These are phyloP conservation scores for Neodon shergylaensis DNA, from an alignment of 2,113 vertebrate genomes.

Conservation along the genomic window DNA sequence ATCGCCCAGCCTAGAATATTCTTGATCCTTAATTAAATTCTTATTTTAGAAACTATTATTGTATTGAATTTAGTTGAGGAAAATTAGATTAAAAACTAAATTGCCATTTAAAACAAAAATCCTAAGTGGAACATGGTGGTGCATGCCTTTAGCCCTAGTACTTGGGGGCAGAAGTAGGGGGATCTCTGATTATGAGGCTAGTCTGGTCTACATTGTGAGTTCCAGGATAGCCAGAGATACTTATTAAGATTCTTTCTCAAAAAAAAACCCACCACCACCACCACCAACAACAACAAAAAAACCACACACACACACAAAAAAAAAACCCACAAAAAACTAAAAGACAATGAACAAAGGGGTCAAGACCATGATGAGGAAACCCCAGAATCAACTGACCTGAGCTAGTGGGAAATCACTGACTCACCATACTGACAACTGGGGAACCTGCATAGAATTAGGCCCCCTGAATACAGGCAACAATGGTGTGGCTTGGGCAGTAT, in stretches of 20 bases:
- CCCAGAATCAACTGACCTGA: too few relatives aligned
- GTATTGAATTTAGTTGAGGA: slow-evolving; percentile 49
- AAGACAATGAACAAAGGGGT: background rate
- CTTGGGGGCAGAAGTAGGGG: background rate
- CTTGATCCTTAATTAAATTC: slow-evolving; percentile 41
- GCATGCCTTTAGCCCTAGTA: background rate
- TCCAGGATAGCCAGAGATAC: background rate
- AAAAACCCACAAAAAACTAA: too few relatives aligned
- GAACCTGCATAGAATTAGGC: too few relatives aligned
- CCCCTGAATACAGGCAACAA: too few relatives aligned
- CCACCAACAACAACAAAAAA: too few relatives aligned
- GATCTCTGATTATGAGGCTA: background rate
- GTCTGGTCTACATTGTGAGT: background rate
- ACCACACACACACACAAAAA: too few relatives aligned
- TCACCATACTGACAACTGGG: too few relatives aligned
- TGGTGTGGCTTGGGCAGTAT: too few relatives aligned
- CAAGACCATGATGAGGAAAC: too few relatives aligned
- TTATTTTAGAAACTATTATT: slow-evolving; percentile 50
- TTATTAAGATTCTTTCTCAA: background rate
- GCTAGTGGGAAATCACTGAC: too few relatives aligned
- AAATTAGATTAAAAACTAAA: slow-evolving; percentile 42
- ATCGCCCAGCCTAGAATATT: too few relatives aligned
- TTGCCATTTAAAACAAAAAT: slow-evolving; percentile 54
- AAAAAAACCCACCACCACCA: too few relatives aligned
- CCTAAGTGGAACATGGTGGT: background rate